Evolutionary conservation across 2,888 invertebrate species (phyloP).

Genomic region (Andrena haemorrhoa): DNA sequence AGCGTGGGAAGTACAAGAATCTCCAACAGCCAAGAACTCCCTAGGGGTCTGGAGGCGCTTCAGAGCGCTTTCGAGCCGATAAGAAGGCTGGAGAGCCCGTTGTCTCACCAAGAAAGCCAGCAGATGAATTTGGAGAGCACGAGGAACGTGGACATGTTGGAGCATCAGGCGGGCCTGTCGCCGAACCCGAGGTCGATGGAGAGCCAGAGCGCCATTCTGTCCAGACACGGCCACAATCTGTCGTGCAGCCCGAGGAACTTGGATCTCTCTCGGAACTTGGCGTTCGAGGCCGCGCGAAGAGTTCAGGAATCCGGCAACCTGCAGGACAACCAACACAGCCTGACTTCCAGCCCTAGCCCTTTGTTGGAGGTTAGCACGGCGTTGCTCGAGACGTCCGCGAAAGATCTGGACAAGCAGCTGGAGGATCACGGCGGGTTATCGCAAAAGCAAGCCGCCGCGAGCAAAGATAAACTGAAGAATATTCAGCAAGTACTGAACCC

Average conservation of each 20-base stretch:
- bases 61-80: conserved; percentile 74
- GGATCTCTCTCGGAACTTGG: conserved; percentile 73
- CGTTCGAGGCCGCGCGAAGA: conserved; percentile 71
- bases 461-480: conserved; percentile 73
- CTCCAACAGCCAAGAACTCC: conserved; percentile 69
- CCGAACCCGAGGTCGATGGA: conserved; percentile 66
- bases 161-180: conserved; percentile 61
- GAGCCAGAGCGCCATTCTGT: conserved; percentile 57
- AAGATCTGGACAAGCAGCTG: conserved; percentile 71
- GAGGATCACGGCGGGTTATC: conserved; percentile 68
- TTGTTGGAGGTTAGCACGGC: conserved; percentile 63
- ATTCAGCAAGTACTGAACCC: conserved; percentile 72
- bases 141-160: conserved; percentile 67
- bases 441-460: conserved; percentile 53
- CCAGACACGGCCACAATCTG: conserved; percentile 68
- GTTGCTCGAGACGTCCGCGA: conserved; percentile 59
- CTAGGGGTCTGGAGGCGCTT: conserved; percentile 69
- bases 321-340: conserved; percentile 69
- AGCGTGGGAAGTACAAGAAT: conserved; percentile 68
- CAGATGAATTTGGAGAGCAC: conserved; percentile 69
- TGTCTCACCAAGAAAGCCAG: conserved; percentile 69
- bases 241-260: conserved; percentile 74
- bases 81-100: conserved; percentile 70
- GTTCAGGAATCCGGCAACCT: conserved; percentile 70
- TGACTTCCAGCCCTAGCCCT: conserved; percentile 73